A percentile compares a stretch with the other conserved stretches of the same genome.
phyloP scores from a whole-genome alignment of 2,888 invertebrate species.

The Ectemnius lituratus region DNA sequence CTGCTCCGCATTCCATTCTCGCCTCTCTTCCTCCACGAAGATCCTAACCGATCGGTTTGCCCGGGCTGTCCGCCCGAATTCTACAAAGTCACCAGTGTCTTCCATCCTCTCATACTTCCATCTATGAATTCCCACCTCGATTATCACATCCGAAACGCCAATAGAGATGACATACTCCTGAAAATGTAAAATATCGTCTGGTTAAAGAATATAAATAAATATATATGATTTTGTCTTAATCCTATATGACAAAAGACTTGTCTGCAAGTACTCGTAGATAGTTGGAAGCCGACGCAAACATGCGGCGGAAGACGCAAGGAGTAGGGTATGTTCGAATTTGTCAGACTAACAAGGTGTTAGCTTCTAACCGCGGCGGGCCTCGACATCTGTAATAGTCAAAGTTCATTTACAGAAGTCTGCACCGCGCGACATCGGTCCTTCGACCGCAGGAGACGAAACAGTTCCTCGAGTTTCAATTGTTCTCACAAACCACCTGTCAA shows the following conservation, averaged over 20 bases:
- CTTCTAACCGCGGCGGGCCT: slow-evolving; percentile 69
- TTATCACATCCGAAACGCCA: too few species aligned
- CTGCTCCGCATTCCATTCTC: slow-evolving; percentile 66
- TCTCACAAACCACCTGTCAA: not conserved
- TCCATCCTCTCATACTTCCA: too few species aligned
- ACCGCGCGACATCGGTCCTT: slow-evolving; percentile 50
- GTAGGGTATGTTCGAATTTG: slow-evolving; percentile 71
- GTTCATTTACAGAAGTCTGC: slow-evolving; percentile 68
- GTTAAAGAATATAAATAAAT: too few species aligned
- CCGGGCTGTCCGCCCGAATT: not conserved
- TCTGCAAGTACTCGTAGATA: slow-evolving; percentile 29
- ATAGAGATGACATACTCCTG: too few species aligned
- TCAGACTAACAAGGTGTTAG: slow-evolving; percentile 76
- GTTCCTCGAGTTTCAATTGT: slow-evolving; percentile 21
- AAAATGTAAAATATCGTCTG: too few species aligned
- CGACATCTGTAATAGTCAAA: slow-evolving; percentile 74
- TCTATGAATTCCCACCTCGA: too few species aligned
- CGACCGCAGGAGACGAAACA: slow-evolving; percentile 33
- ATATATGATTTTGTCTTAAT: not conserved
- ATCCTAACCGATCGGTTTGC: slow-evolving; percentile 32
- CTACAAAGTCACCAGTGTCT: not conserved
- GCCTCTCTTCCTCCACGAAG: slow-evolving; percentile 53
- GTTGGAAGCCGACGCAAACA: slow-evolving; percentile 39
- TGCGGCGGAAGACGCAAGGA: slow-evolving; percentile 48
- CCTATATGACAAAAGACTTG: slow-evolving; percentile 30